phyloP scores from a whole-genome alignment of 2,797 vertebrate species.

The Notoglanidium macrostoma region DNA sequence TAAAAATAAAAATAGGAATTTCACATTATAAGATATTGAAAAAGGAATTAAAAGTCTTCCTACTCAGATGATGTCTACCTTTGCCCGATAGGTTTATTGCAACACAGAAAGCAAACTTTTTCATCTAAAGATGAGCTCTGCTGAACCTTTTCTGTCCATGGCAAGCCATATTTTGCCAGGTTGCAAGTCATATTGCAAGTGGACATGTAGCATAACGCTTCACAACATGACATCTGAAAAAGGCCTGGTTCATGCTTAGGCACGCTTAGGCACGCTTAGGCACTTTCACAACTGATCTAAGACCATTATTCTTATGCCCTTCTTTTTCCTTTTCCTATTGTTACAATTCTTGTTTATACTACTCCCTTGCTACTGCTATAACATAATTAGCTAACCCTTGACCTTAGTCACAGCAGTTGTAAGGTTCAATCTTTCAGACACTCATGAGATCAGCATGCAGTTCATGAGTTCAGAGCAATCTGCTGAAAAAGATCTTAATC shows the following conservation, averaged over 20 bases:
- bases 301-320: not conserved
- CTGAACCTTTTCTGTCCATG: not conserved
- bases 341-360: not conserved
- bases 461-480: slow-evolving; percentile 1
- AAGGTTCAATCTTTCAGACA: slow-evolving; percentile 26
- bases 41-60: not conserved
- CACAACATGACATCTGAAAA: not conserved
- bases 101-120: not conserved
- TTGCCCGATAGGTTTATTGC: not conserved
- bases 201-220: not conserved
- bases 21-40: not conserved
- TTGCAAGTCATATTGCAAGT: not conserved
- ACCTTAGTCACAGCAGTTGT: slow-evolving; percentile 14
- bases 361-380: not conserved
- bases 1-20: not conserved
- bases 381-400: slow-evolving; percentile 27
- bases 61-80: not conserved
- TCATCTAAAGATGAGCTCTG: not conserved
- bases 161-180: not conserved
- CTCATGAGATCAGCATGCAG: slow-evolving; percentile 30
- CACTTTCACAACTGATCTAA: not conserved
- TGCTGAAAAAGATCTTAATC: slow-evolving; percentile 18
- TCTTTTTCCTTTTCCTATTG: not conserved
- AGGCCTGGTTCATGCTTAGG: slow-evolving; percentile 2
- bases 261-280: not conserved